Evolutionary conservation across 2,797 vertebrate species (phyloP), one percentile per base, ranked within the genome.

Genomic region (Triplophysa yarkandensis): DNA sequence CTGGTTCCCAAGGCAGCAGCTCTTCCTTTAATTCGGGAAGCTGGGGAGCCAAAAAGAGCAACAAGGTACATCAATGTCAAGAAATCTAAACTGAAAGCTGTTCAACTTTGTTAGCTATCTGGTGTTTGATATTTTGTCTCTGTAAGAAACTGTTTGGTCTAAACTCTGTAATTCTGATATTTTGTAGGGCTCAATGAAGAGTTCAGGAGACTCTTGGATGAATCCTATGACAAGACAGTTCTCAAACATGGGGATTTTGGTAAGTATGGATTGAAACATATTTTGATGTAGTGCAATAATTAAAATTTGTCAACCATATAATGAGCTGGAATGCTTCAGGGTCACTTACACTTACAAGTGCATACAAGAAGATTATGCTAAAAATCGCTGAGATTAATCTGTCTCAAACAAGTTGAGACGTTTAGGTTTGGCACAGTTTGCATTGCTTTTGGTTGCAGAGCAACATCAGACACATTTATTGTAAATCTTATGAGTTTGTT

Each of bases 201-300:
- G 93, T 83, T 91, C 91, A 84, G 95, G 83, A 86, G 97, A 99
- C 86, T 95, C 97, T 0, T 99, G 97, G 97, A 96, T 98, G 91
- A 96, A 94, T 85, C 94, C 95, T 76, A 92, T 98, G 88, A 95
- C 95, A 88, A 95, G 96, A 87, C 96, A 98, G 88, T 97, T 98
- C 87, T 97, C 97, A 82, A 97, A 95, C 88, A 98, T 99, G 94
- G 95, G 95, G 80, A 92, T 98, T 81, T 87, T 98, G 92, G 97
- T 99, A 92, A 92, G 94, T 62, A 25, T 21, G n/a, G 1, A 30
- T 30, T 17, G 6, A 30, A 32, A 30, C 4, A 0, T 4, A 27
- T 2, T 8, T 21, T 21, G n/a, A 21, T 50, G 9, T 0, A 21
- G n/a, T n/a, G n/a, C n/a, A n/a, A n/a, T n/a, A n/a, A n/a, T n/a